Evolutionary conservation across 2,888 invertebrate species (phyloP).

Genomic region (Gerosis bhagava): DNA sequence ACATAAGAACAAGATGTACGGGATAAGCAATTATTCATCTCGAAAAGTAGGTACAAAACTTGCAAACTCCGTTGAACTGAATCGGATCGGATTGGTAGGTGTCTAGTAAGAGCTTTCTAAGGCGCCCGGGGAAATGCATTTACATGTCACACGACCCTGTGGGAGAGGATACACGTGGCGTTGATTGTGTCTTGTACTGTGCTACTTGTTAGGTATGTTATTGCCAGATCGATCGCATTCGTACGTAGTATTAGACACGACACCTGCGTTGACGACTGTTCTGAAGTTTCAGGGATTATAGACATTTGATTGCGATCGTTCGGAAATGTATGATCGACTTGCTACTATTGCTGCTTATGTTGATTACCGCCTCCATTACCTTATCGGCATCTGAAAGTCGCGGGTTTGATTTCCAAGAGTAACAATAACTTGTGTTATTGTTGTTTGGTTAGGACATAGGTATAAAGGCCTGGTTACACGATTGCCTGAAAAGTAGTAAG

Average conservation of each 20-base stretch:
- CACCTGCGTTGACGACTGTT: slow-evolving; percentile 3
- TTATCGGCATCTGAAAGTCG: too few species aligned
- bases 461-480: too few species aligned
- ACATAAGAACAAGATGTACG: too few species aligned
- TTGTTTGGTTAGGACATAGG: too few species aligned
- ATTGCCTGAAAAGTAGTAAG: too few species aligned
- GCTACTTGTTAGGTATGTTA: slow-evolving; percentile 44
- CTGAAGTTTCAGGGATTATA: slow-evolving; percentile 3
- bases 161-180: slow-evolving; percentile 68
- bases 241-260: slow-evolving; percentile 8
- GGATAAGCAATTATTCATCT: slow-evolving; percentile 20
- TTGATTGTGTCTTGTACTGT: slow-evolving; percentile 66
- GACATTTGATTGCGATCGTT: slow-evolving; percentile 14
- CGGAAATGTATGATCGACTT: too few species aligned
- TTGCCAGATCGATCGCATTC: slow-evolving; percentile 50
- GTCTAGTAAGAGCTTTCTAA: slow-evolving; percentile 66
- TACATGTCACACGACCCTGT: slow-evolving; percentile 72
- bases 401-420: too few species aligned
- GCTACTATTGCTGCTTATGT: too few species aligned
- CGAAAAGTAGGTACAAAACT: slow-evolving; percentile 9
- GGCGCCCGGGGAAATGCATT: slow-evolving; percentile 73
- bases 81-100: slow-evolving; percentile 19
- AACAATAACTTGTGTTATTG: too few species aligned
- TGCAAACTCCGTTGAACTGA: slow-evolving; percentile 13
- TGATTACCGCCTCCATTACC: too few species aligned